These are phyloP conservation scores for Auanema freiburgensis DNA, from an alignment of 2,888 invertebrate genomes.

Conservation along the genomic window DNA sequence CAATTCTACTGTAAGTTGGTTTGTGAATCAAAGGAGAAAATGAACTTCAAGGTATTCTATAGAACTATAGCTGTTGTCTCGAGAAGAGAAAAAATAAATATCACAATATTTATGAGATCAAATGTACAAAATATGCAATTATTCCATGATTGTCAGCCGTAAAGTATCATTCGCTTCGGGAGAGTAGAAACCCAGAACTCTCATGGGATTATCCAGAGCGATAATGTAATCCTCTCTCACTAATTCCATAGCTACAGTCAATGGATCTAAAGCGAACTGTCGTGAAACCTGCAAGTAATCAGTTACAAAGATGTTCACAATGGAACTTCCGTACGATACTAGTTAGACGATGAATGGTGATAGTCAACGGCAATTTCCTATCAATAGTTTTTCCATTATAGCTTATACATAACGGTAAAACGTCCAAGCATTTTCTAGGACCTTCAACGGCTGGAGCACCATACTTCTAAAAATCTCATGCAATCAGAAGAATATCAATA, in stretches of 20 bases:
- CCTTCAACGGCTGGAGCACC: conserved; percentile 34
- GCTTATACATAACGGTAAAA: conserved; percentile 28
- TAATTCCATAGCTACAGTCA: conserved; percentile 22
- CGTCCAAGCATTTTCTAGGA: conserved; percentile 25
- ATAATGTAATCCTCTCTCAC: conserved; percentile 30
- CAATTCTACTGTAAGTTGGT: too few species aligned
- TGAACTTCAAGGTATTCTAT: too few species aligned
- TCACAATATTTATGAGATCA: not conserved
- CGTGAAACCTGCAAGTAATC: conserved; percentile 29
- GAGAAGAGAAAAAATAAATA: not conserved
- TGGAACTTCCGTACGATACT: conserved; percentile 39
- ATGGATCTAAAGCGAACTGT: conserved; percentile 25
- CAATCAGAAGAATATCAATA: not conserved
- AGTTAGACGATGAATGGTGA: conserved; percentile 33
- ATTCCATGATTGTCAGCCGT: conserved; percentile 14
- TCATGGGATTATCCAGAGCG: conserved; percentile 36
- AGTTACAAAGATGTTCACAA: not conserved
- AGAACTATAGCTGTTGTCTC: too few species aligned
- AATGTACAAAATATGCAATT: not conserved
- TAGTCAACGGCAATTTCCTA: conserved; percentile 20
- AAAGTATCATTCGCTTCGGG: conserved; percentile 38
- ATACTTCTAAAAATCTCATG: conserved; percentile 25
- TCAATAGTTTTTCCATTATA: conserved; percentile 6
- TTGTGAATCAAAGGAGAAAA: too few species aligned
- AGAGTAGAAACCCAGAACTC: conserved; percentile 38